Conservation (phyloP, 2,113 vertebrate species). For the Perca flavescens region DNA sequence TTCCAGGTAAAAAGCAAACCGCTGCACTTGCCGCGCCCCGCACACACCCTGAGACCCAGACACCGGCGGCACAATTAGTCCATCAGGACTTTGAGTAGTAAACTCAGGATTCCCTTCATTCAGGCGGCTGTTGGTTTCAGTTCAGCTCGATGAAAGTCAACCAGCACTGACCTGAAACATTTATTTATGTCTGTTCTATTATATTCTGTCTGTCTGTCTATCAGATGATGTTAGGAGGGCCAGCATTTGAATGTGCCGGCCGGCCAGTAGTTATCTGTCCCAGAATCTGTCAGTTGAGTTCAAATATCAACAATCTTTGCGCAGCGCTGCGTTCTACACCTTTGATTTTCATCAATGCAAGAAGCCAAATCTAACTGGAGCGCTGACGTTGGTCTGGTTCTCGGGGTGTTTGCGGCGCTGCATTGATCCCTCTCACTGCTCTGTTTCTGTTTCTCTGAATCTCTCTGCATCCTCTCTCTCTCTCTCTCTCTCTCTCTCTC, state of each 20-base stretch:
- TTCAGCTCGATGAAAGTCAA: not conserved
- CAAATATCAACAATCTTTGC: too few relatives aligned
- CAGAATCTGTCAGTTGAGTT: too few relatives aligned
- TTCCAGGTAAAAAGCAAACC: constrained; percentile 89
- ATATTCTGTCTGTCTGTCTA: too few relatives aligned
- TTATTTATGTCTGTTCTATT: too few relatives aligned
- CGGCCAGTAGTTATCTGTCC: too few relatives aligned
- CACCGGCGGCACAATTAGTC: not conserved
- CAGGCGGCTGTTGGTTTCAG: not conserved
- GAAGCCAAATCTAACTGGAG: too few relatives aligned
- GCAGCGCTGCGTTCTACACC: too few relatives aligned
- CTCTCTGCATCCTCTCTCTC: not conserved
- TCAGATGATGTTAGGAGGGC: too few relatives aligned
- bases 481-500: too few relatives aligned
- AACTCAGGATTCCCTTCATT: not conserved
- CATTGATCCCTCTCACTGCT: constrained; percentile 43
- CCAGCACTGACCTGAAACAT: not conserved
- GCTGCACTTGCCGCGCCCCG: not conserved
- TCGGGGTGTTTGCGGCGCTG: constrained; percentile 53
- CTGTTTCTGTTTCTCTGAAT: not conserved
- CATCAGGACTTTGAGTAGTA: not conserved
- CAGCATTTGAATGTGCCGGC: too few relatives aligned
- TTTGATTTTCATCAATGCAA: too few relatives aligned
- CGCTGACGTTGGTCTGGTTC: constrained; percentile 46
- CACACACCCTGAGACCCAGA: constrained; percentile 63